phyloP scores from a whole-genome alignment of 1,140 invertebrate genomes.

The Hetaerina americana region DNA sequence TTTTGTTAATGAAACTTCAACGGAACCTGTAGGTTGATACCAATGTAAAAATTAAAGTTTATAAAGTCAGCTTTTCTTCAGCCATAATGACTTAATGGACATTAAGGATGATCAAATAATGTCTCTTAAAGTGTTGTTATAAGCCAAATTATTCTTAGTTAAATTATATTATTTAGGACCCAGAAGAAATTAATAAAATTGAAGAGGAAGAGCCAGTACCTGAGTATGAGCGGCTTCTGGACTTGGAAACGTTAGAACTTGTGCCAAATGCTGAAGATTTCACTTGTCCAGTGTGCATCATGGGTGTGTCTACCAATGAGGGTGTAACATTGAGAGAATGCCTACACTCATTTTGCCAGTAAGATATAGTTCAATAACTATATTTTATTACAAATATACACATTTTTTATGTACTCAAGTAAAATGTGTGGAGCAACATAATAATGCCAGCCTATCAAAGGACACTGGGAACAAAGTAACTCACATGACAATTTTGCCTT shows the following conservation, averaged over 20 bases:
- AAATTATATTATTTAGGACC: neutral
- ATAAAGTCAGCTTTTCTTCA: too few relatives aligned
- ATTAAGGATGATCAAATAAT: neutral
- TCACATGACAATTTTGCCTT: too few relatives aligned
- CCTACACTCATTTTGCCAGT: constrained; percentile 80
- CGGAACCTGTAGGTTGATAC: too few relatives aligned
- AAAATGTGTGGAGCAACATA: too few relatives aligned
- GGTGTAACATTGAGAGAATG: constrained; percentile 77
- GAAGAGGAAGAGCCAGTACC: constrained; percentile 10
- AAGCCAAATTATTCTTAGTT: neutral
- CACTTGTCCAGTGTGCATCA: constrained; percentile 76
- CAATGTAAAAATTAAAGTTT: too few relatives aligned
- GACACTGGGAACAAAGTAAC: too few relatives aligned
- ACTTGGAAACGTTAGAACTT: constrained; percentile 57
- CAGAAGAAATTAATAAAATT: neutral
- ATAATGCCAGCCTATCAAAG: too few relatives aligned
- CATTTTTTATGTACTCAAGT: too few relatives aligned
- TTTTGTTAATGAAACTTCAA: too few relatives aligned
- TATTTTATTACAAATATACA: too few relatives aligned
- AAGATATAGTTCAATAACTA: too few relatives aligned
- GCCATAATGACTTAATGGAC: neutral
- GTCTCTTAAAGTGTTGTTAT: neutral
- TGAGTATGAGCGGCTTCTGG: constrained; percentile 33
- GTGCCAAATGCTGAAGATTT: constrained; percentile 59
- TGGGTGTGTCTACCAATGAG: constrained; percentile 44